Evolutionary conservation across 2,888 invertebrate species (phyloP), one percentile per base, ranked within the genome.

Genomic region (Poecilobothrus nobilitatus): DNA sequence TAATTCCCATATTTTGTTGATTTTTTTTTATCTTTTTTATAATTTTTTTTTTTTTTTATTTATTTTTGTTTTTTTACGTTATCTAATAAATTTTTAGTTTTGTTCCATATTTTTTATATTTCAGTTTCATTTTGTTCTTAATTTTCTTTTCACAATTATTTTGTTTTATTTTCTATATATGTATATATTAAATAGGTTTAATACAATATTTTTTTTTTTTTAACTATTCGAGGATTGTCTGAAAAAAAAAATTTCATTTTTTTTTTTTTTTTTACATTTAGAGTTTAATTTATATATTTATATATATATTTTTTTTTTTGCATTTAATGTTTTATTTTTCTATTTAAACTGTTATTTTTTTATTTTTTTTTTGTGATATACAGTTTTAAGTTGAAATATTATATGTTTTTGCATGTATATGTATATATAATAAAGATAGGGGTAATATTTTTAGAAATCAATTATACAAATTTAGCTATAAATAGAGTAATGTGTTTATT

Each of bases 241-340:
- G 74, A 72, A 74, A 71, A 71, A 74, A 73, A 73, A 73, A 70
- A 71, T 72, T 72, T 71, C 71, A 69, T n/a, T 70, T 33, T 70
- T 69, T 68, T 69, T 63, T 67, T 69, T 70, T 64, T 69, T 67
- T 63, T 21, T 68, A 63, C 37, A 68, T 67, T 69, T 69, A 53
- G 70, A 71, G 67, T 71, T 73, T 71, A 27, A 5, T 27, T 27
- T 27, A 27, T 27, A 27, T 27, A 27, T 27, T 73, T 73, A 71
- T 71, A 71, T 73, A 74, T 73, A 72, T 74, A 67, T 34, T 68
- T 71, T 74, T 76, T 77, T 75, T 74, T 72, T 76, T 76, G 74
- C 27, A 27, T 27, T 27, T 27, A 4, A 2, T 2, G 73, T 73
- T 72, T 78, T 66, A 69, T 69, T 67, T 21, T 70, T 68, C 65